Evolutionary conservation across 1,140 invertebrate genomes (phyloP), one percentile per base, ranked within the genome.

Genomic region (Drosophila bocqueti): DNA sequence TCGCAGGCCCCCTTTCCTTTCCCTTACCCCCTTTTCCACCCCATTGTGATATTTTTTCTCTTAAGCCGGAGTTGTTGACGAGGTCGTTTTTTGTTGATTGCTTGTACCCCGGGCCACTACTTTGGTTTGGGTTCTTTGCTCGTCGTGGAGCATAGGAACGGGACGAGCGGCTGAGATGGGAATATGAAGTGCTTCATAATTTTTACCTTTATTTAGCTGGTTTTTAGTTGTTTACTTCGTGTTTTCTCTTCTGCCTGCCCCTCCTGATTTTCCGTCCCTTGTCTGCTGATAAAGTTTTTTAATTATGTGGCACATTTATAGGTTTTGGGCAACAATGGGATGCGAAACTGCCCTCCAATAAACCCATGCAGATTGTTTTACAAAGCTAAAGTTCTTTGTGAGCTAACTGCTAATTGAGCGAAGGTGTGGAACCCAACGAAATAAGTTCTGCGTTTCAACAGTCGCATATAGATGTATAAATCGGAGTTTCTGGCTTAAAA

Each of bases 31-130:
- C 31, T 60, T 40, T 66, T 65, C 69, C 72, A 40, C 60, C 62
- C 68, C 66, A 79, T 89, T 89, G 67, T 75, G 85, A 84, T 84
- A 81, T 84, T 84, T 84, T 82, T 79, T 71, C 78, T 86, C 80
- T 81, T 67, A 66, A 78, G 81, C 81, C 58, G 74, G 67, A 79
- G 81, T 73, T 90, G 84, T 89, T 84, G 85, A 85, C 84, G 85
- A 90, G 85, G 81, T 89, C 84, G 84, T 89, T 90, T 89, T 89
- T 86, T 85, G 84, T 85, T 89, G 84, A 89, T 89, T 89, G 81
- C 84, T 77, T 63, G 61, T 68, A 68, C 50, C 69, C 58, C 59
- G 59, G 26, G 47, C 47, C 61, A 38, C 29, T 52, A 71, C 83
- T 86, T 79, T 61, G 83, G 83, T 75, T 85, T 81, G 82, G 63